Base-by-base conservation (phyloP, 1,140 invertebrate species). In the Drosophila pallidifrons region DNA sequence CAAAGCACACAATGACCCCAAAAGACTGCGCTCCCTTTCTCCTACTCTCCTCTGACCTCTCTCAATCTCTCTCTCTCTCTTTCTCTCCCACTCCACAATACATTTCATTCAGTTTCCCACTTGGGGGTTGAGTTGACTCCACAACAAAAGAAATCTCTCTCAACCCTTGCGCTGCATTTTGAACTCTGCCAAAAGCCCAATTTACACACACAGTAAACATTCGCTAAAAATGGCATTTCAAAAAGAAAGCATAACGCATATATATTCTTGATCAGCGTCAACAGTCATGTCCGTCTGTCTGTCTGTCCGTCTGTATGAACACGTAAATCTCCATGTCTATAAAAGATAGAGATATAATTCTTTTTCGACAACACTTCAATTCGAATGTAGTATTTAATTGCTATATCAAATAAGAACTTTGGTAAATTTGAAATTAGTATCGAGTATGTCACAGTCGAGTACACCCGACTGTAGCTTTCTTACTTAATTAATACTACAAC, bases 1-100 rank as follows among this genome's bases (percentile, higher is more conserved):
- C 71, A 78, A 81, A 64, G 58, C 55, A 68, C 16, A 61, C 41
- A 85, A 60, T 58, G 47, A 11, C 3, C 15, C 15, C 7, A 45
- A 78, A 75, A 64, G 58, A 46, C 32, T 41, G 4, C 32, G 20
- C 20, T 25, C 28, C 15, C 11, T n/a, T 8, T 13, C 1, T 2
- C 7, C 10, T 4, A 25, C 20, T 11, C 1, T 43, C 4, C 35
- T 32, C 7, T 32, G 5, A 4, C 28, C 11, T 32, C n/a, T 52
- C 51, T 5, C 49, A 8, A 3, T 58, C 15, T 55, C 13, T 28
- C 6, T 16, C 30, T 35, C 28, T n/a, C 4, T 55, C 16, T 28
- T 3, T 28, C 41, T 13, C 35, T 43, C 10, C 47, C n/a, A 8
- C 47, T 10, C 7, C 28, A 11, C 28, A 6, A 2, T 35, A 5